Base-by-base conservation (phyloP, 2,113 vertebrate species). In the Regulus satrapa region DNA sequence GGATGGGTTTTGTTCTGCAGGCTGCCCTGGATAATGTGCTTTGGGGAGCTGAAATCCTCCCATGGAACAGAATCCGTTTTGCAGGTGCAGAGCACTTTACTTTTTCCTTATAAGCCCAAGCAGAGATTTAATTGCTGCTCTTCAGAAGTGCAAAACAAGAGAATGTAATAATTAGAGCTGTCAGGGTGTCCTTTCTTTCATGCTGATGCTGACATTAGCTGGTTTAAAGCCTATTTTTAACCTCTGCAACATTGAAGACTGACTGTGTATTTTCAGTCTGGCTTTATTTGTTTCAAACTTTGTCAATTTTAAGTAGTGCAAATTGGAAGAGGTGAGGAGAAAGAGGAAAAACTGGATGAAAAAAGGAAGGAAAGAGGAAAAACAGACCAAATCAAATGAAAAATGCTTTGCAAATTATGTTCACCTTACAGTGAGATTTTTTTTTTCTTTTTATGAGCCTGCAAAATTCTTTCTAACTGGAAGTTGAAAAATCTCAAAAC, bases 131-230 rank as follows among this genome's bases (percentile, higher is more conserved):
- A 97, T 97, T 98, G 97, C 96, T 97, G 91, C 81, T 97, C 91
- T 97, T 97, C 90, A 91, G 78, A 97, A 97, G 88, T 90, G 91
- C 94, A 95, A 97, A 97, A 97, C 94, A 97, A 97, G 96, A 97
- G 96, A 98, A 97, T 96, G 83, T 97, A 98, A 97, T 97, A 97
- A 97, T 98, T 98, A 97, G 95, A 97, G 94, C 82, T 97, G 96
- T 97, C 97, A 96, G 96, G 97, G 93, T 97, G 94, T 97, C 92
- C 95, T 97, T 97, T 98, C 75, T 97, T 86, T 95, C 91, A 90
- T 88, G 89, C 93, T 94, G 94, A 94, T 95, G 96, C 95, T 97
- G 95, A 95, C 92, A 97, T 94, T 93, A 97, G 93, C 95, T 89
- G 93, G 88, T 95, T 97, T 97, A 72, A 95, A 94, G 71, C 90